phyloP scores from a whole-genome alignment of 2,113 vertebrate species.

The Brachyistius frenatus region DNA sequence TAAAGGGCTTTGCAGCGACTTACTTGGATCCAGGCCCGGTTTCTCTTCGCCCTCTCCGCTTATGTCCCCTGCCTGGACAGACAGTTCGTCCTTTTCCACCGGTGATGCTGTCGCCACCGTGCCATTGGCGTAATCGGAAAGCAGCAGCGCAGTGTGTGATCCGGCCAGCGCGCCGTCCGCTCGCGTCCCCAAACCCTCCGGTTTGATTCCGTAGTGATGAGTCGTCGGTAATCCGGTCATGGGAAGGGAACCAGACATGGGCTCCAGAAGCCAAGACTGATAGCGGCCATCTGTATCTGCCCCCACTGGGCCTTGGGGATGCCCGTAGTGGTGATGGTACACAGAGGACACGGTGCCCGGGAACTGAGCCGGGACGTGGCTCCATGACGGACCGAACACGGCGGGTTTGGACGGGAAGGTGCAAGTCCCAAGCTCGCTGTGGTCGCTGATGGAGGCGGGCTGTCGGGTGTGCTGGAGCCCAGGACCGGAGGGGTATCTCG shows the following conservation, averaged over 20 bases:
- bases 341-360: conserved; percentile 88
- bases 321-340: conserved; percentile 91
- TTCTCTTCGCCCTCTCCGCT: conserved; percentile 91
- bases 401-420: conserved; percentile 93
- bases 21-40: conserved; percentile 93
- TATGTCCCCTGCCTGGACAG: conserved; percentile 86
- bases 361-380: conserved; percentile 90
- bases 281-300: conserved; percentile 92
- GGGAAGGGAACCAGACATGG: conserved; percentile 91
- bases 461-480: conserved; percentile 88
- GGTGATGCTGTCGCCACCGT: conserved; percentile 86
- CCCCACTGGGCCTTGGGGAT: conserved; percentile 87
- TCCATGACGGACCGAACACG: conserved; percentile 92
- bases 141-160: conserved; percentile 90
- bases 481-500: conserved; percentile 87
- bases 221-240: conserved; percentile 92
- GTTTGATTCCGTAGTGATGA: conserved; percentile 95
- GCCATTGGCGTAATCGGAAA: conserved; percentile 94
- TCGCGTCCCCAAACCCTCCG: conserved; percentile 89
- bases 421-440: conserved; percentile 91
- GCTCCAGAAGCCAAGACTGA: conserved; percentile 95
- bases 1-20: conserved; percentile 82
- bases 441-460: conserved; percentile 86
- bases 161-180: conserved; percentile 88
- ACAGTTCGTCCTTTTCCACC: conserved; percentile 90